These are phyloP conservation scores for Neosilurus mollespiculum DNA, from an alignment of 2,797 vertebrate species.

Conservation along the genomic window DNA sequence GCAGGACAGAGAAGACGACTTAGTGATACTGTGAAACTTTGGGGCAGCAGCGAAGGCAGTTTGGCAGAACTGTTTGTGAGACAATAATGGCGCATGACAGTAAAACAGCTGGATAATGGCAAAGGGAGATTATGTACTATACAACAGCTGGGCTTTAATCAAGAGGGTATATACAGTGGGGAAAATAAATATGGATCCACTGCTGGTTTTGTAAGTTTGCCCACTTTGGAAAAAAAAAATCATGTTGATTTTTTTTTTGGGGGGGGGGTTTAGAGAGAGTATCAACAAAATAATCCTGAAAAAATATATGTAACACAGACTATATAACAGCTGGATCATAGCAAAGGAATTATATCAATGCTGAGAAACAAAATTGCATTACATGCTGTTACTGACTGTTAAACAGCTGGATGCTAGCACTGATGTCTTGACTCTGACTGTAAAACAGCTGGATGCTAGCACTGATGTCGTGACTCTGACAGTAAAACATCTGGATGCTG, in stretches of 20 bases:
- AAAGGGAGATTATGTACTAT: background rate
- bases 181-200: no score
- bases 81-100: background rate
- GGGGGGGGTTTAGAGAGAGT: no score
- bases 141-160: background rate
- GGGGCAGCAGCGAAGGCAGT: no score
- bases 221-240: no score
- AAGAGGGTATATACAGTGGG: background rate
- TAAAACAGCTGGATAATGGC: background rate
- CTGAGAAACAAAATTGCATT: background rate
- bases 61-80: background rate
- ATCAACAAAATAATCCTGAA: no score
- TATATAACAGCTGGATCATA: background rate
- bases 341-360: background rate
- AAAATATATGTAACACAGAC: no score
- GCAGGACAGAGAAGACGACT: background rate
- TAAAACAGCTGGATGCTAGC: background rate
- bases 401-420: background rate
- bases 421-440: background rate
- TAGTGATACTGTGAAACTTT: background rate
- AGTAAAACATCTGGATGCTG: no score
- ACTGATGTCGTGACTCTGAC: no score
- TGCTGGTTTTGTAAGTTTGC: no score
- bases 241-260: no score
- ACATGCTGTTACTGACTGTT: background rate